phyloP scores from a whole-genome alignment of 1,140 invertebrate genomes.

The Plodia interpunctella region DNA sequence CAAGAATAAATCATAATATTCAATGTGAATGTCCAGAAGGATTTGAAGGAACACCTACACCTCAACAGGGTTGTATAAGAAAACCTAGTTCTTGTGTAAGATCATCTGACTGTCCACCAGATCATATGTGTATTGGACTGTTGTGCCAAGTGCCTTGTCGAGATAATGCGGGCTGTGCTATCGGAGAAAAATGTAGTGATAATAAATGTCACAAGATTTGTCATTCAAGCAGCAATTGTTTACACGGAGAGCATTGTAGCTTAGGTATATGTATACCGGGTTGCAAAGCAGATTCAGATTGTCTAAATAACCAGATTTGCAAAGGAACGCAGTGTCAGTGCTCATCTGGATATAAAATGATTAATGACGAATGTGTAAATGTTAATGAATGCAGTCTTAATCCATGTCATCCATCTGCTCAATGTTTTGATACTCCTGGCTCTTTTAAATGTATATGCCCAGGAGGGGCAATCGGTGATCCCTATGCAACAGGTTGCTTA shows the following conservation, averaged over 20 bases:
- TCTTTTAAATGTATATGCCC: slow-evolving; percentile 89
- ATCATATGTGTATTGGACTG: slow-evolving; percentile 85
- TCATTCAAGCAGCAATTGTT: slow-evolving; percentile 91
- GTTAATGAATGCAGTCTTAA: slow-evolving; percentile 87
- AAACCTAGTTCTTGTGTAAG: slow-evolving; percentile 82
- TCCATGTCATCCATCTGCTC: slow-evolving; percentile 88
- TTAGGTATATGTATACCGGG: slow-evolving; percentile 89
- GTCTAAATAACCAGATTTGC: slow-evolving; percentile 88
- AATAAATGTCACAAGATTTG: slow-evolving; percentile 90
- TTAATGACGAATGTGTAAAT: slow-evolving; percentile 84
- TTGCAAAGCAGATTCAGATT: slow-evolving; percentile 89
- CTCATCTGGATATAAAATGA: slow-evolving; percentile 82
- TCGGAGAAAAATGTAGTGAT: slow-evolving; percentile 89
- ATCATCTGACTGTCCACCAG: slow-evolving; percentile 82
- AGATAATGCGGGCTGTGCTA: slow-evolving; percentile 83
- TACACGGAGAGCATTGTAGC: slow-evolving; percentile 91
- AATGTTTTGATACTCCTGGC: slow-evolving; percentile 88
- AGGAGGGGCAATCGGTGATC: slow-evolving; percentile 87
- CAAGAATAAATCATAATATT: slow-evolving; percentile 82
- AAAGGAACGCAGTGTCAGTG: slow-evolving; percentile 88
- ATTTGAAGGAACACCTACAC: slow-evolving; percentile 92
- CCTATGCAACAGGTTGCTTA: slow-evolving; percentile 84
- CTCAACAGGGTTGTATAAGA: slow-evolving; percentile 91
- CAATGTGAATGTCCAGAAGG: slow-evolving; percentile 88
- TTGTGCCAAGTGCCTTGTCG: slow-evolving; percentile 87